Evolutionary conservation across 2,888 invertebrate species (phyloP).

Genomic region (Ommatoiulus sabulosus): DNA sequence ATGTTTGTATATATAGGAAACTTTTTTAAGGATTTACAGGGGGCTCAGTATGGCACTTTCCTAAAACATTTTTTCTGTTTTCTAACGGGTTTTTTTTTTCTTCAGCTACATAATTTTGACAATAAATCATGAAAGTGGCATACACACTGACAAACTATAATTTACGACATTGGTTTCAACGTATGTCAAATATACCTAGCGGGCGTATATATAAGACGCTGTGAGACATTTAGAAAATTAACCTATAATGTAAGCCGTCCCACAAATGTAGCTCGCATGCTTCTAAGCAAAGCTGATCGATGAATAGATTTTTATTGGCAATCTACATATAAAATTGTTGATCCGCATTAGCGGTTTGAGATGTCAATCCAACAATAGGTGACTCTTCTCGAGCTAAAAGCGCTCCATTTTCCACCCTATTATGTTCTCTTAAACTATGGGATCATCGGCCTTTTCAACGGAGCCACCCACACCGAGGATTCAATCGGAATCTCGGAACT

Average conservation of each 20-base stretch:
- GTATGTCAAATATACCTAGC: constrained; percentile 16
- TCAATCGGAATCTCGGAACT: constrained; percentile 45
- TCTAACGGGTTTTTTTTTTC: neutral
- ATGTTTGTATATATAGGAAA: neutral
- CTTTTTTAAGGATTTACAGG: constrained; percentile 29
- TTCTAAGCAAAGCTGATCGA: constrained; percentile 19
- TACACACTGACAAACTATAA: neutral
- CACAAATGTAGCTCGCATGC: neutral
- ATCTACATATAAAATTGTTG: neutral
- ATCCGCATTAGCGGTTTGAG: constrained; percentile 41
- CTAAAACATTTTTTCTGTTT: neutral
- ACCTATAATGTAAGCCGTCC: constrained; percentile 28
- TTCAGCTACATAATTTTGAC: neutral
- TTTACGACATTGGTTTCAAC: constrained; percentile 9
- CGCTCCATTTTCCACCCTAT: constrained; percentile 32
- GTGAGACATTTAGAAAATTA: constrained; percentile 5
- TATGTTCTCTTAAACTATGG: constrained; percentile 25
- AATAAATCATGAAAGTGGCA: constrained; percentile 41
- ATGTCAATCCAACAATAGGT: constrained; percentile 45
- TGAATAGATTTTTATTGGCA: constrained; percentile 43
- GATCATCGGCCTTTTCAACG: constrained; percentile 25
- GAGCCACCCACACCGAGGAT: constrained; percentile 37
- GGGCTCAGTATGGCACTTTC: neutral
- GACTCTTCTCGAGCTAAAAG: constrained; percentile 28
- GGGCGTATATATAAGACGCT: constrained; percentile 27